A percentile compares a stretch with the other conserved stretches of the same genome.
phyloP scores from a whole-genome alignment of 2,113 vertebrate species.

The Phalacrocorax carbo region DNA sequence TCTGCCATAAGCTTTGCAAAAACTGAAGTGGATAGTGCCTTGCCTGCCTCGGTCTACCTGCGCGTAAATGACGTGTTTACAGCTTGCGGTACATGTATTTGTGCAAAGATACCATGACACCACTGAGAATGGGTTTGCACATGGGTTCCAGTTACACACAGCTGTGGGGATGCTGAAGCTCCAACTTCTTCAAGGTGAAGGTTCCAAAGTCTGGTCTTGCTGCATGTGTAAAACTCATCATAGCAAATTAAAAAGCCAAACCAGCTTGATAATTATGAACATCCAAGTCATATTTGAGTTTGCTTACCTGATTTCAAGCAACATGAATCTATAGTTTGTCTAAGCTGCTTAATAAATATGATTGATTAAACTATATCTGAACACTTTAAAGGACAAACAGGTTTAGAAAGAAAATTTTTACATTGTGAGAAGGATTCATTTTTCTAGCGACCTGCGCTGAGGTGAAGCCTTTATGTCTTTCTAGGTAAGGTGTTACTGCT shows the following conservation, averaged over 20 bases:
- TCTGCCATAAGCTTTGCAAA: background rate
- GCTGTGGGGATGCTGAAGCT: background rate
- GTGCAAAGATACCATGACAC: background rate
- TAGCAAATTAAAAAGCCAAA: background rate
- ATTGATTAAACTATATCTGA: background rate
- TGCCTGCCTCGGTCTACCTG: background rate
- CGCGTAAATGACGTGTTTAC: fast-evolving
- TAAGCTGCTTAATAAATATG: background rate
- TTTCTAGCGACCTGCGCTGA: background rate
- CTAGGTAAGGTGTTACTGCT: background rate
- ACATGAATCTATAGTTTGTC: background rate
- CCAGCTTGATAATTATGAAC: background rate
- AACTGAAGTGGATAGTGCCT: background rate
- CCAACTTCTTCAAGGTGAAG: background rate
- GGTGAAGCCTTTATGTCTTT: background rate
- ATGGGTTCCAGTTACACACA: fast-evolving
- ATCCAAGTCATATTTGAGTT: background rate
- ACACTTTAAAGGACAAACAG: background rate
- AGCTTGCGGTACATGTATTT: background rate
- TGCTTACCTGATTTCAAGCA: background rate
- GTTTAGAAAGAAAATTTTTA: background rate
- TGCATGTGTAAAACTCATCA: fast-evolving
- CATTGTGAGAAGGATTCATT: background rate
- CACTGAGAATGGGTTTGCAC: background rate
- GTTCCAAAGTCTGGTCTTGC: background rate